A percentile compares a stretch with the other conserved stretches of the same genome.
Evolutionary conservation across 2,797 vertebrate genomes (phyloP).

Genomic region (Sebastes hopkinsi): DNA sequence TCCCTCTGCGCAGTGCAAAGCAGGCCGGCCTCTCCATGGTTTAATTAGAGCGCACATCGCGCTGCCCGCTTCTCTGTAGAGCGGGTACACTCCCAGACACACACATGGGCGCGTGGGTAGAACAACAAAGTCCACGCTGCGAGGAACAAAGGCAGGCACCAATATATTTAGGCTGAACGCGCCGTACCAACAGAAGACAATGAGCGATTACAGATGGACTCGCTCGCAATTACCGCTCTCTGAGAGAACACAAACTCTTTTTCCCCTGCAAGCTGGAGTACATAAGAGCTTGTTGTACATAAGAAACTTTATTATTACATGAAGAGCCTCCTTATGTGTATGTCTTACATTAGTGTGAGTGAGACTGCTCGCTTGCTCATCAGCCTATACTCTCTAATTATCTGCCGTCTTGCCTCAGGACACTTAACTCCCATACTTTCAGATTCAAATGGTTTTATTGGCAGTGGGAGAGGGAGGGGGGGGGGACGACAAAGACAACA

Average conservation of each 20-base stretch:
- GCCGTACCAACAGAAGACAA: slow-evolving; percentile 40
- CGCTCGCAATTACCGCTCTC: slow-evolving; percentile 27
- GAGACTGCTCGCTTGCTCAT: slow-evolving; percentile 29
- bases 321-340: slow-evolving; percentile 28
- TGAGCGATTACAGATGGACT: slow-evolving; percentile 24
- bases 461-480: not conserved
- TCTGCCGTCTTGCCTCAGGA: slow-evolving; percentile 45
- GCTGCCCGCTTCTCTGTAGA: slow-evolving; percentile 9
- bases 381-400: slow-evolving; percentile 63
- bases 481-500: not conserved
- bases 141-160: slow-evolving; percentile 48
- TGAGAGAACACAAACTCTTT: slow-evolving; percentile 7
- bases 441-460: slow-evolving; percentile 55
- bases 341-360: slow-evolving; percentile 17
- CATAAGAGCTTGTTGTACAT: slow-evolving; percentile 28
- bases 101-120: slow-evolving; percentile 41
- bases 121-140: slow-evolving; percentile 48
- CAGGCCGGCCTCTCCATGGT: slow-evolving; percentile 44
- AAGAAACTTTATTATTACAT: slow-evolving; percentile 41
- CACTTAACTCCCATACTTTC: slow-evolving; percentile 43
- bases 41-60: slow-evolving; percentile 60
- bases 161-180: slow-evolving; percentile 35
- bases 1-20: slow-evolving; percentile 10
- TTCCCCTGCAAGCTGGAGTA: not conserved
- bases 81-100: slow-evolving; percentile 28